Evolutionary conservation across 2,888 invertebrate genomes (phyloP), one percentile per base, ranked within the genome.

Genomic region (Drosophila prolongata): DNA sequence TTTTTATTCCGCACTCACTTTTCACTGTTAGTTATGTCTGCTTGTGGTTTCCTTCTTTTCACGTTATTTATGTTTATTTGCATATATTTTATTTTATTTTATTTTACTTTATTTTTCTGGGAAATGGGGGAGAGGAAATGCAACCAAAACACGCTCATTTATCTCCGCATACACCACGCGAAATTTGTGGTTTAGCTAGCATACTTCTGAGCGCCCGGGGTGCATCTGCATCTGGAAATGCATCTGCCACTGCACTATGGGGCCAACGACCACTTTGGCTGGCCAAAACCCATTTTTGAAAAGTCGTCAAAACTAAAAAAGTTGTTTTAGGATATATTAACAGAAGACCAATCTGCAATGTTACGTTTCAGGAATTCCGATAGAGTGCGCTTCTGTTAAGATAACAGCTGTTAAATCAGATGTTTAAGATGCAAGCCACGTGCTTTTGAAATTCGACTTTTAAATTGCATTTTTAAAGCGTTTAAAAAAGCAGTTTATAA

Each of bases 21-120:
- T 81, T 79, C 82, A 83, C 76, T 72, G 85, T 78, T 88, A 80
- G 89, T 88, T 86, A 83, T 83, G 78, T 83, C 71, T 80, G 87
- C 76, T 80, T 75, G 89, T 78, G 76, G 84, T 84, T 78, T 76
- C 52, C 76, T 80, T 74, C 80, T 80, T 82, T 80, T 61, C 72
- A 70, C 70, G 69, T 87, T 83, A 86, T 88, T 83, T 83, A 80
- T 76, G 82, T 72, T 80, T 59, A 75, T 85, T 82, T 76, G 74
- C 79, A 76, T 78, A 69, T 67, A 75, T 77, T 60, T 76, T 60
- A 68, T 82, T 79, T 64, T 68, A 75, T 69, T 74, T 69, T 59
- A 64, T 65, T 71, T 73, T 27, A 34, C 38, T 43, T 30, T 30
- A 30, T 30, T 9, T 30, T 30, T 30, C 30, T 38, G 44, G 38